phyloP scores from a whole-genome alignment of 2,113 vertebrate species.

The Epinephelus fuscoguttatus region DNA sequence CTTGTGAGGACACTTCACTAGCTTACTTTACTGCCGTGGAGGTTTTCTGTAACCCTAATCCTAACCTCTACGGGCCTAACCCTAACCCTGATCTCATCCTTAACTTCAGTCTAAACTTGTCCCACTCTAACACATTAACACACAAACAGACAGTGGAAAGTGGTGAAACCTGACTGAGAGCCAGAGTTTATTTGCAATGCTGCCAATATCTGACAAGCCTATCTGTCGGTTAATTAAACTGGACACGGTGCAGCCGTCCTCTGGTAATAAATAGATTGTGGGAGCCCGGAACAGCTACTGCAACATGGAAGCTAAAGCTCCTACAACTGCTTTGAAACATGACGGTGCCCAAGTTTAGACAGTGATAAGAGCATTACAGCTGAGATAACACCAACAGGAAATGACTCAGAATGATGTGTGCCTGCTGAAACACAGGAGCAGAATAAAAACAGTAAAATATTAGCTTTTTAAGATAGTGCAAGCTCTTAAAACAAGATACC shows the following conservation, averaged over 20 bases:
- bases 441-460: not conserved
- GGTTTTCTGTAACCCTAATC: not conserved
- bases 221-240: conserved; percentile 36
- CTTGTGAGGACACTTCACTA: not conserved
- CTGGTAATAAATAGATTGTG: conserved; percentile 58
- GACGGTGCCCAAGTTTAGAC: not conserved
- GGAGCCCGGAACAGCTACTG: conserved; percentile 37
- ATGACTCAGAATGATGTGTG: not conserved
- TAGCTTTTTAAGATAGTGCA: not conserved
- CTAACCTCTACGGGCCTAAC: conserved; percentile 29
- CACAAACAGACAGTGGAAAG: conserved; percentile 54
- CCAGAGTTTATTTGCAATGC: conserved; percentile 55
- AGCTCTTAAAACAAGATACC: not conserved
- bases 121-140: conserved; percentile 59
- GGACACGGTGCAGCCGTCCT: conserved; percentile 25
- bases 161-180: conserved; percentile 47
- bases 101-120: conserved; percentile 35
- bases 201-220: conserved; percentile 41
- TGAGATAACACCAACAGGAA: conserved; percentile 8
- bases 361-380: not conserved
- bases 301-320: conserved; percentile 42
- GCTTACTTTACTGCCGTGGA: conserved; percentile 7
- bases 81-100: conserved; percentile 27
- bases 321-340: conserved; percentile 17
- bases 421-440: not conserved